Evolutionary conservation across 2,888 invertebrate genomes (phyloP), one percentile per base, ranked within the genome.

Genomic region (Drosophila falleni): DNA sequence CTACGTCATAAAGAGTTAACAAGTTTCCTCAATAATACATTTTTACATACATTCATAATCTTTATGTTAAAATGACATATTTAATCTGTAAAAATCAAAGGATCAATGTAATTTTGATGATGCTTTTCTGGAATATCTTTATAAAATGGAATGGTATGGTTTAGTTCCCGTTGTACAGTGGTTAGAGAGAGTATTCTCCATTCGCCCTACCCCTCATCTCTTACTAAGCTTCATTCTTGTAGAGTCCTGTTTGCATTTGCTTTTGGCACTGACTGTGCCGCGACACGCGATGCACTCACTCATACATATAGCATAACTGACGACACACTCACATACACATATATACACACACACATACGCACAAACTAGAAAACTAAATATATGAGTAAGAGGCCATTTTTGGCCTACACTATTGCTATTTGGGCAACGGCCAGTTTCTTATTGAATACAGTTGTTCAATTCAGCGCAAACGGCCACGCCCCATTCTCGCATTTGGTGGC

Each of bases 261-360:
- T 49, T 61, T 65, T 63, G 72, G 72, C 72, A 80, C 78, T 76
- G 76, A 64, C 69, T 63, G 47, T 23, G 61, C 54, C 44, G 10
- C n/a, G 10, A 68, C 81, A 82, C 76, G 80, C 81, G 73, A 82
- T 82, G 80, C 76, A 78, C 59, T 68, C 56, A 49, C 47, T 49
- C 35, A 53, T 26, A 37, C 35, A 53, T 26, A 37, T 26, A 35
- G 35, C 29, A 37, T 8, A 46, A 15, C 37, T 31, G 41, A 23
- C 16, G n/a, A 35, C 11, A 58, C 35, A 56, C 26, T 35, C n/a
- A 26, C 33, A 56, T n/a, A 33, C 50, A 49, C 37, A 50, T 15
- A 5, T 9, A 15, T 9, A 53, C 39, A 31, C 10, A 66, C 41
- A 33, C 11, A 41, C 11, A 26, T 11, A 54, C n/a, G 39, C 23